These are phyloP conservation scores for Chiloscyllium plagiosum DNA, from an alignment of 2,113 vertebrate genomes.

Conservation along the genomic window DNA sequence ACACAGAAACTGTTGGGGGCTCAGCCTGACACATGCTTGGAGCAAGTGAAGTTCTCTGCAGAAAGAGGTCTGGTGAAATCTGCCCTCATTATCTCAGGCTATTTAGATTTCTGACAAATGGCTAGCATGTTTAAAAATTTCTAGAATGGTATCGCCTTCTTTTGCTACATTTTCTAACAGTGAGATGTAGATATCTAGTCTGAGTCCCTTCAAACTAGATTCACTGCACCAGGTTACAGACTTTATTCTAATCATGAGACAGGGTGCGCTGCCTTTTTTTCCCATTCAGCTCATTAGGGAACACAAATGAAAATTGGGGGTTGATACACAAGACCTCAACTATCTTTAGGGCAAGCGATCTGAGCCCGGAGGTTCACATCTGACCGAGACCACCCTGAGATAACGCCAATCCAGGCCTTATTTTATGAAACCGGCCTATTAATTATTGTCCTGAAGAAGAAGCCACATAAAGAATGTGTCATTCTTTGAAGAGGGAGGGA, in stretches of 20 bases:
- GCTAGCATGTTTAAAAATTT: background rate
- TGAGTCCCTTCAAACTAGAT: background rate
- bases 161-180: background rate
- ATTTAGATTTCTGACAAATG: background rate
- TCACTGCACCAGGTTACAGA: background rate
- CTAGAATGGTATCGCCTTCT: background rate
- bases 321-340: constrained; percentile 21
- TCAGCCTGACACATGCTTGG: background rate
- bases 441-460: constrained; percentile 96
- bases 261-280: background rate
- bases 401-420: constrained; percentile 90
- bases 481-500: constrained; percentile 65
- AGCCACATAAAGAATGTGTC: constrained; percentile 91
- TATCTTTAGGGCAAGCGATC: constrained; percentile 33
- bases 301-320: constrained; percentile 15
- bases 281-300: background rate
- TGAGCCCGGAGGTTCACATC: background rate
- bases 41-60: background rate
- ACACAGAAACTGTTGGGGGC: background rate
- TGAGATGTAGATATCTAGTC: background rate
- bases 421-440: constrained; percentile 95
- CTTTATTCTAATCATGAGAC: background rate
- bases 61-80: background rate
- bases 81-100: background rate
- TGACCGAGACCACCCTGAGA: constrained; percentile 57